Base-by-base conservation (phyloP, 2,888 invertebrate genomes). In the Urechis unicinctus region DNA sequence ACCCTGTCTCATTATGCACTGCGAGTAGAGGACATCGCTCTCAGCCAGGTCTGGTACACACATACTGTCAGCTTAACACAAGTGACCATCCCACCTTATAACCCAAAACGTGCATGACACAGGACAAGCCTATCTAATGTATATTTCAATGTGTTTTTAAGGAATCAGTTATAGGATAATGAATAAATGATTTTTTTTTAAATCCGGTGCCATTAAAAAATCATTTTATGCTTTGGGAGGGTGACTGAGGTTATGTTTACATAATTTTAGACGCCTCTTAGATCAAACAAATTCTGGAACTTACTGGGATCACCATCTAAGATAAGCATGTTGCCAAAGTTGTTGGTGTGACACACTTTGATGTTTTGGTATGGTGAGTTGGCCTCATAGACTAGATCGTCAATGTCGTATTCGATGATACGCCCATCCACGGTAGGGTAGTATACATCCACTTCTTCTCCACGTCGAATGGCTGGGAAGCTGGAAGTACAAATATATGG, bases 241-340 rank as follows among this genome's bases (percentile, higher is more conserved):
- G 41, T 41, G 41, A n/a, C 17, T 41, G 41, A n/a, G n/a, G n/a
- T n/a, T n/a, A n/a, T n/a, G n/a, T n/a, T n/a, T n/a, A n/a, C n/a
- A n/a, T n/a, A n/a, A n/a, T 17, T 41, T 17, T 41, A n/a, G n/a
- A n/a, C n/a, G n/a, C n/a, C n/a, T n/a, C n/a, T n/a, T n/a, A n/a
- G n/a, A n/a, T n/a, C n/a, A n/a, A n/a, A n/a, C n/a, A n/a, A n/a
- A n/a, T n/a, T n/a, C n/a, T 36, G 5, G 22, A 24, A 64, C 87
- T 84, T 82, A 93, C 93, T 94, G 81, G 93, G 91, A 70, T 93
- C 83, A 77, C 92, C 92, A 77, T 95, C 94, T 68, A 95, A 82
- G 65, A 92, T 87, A 69, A 95, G 80, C 83, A 92, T 86, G 75
- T 93, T 93, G 50, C 94, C 94, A 68, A 91, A 83, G 25, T 87